Evolutionary conservation across 2,888 invertebrate genomes (phyloP), one percentile per base, ranked within the genome.

Genomic region (Callyntrura sp.): DNA sequence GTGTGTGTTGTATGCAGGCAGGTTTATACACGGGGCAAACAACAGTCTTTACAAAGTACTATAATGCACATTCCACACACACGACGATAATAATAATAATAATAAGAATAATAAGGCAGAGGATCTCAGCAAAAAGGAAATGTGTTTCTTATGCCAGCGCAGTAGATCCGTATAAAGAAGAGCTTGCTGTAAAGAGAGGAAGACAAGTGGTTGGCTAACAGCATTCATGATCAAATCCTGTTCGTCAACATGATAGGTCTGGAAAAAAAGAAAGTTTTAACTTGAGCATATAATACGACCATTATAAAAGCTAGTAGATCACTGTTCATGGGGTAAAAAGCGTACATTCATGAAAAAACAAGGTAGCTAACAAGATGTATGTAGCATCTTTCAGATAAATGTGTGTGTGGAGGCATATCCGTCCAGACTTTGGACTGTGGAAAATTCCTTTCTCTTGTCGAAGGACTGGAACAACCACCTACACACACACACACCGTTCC

Each of bases 211-310:
- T 78, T 28, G 55, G n/a, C 78, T 55, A 78, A 78, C 28, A 65
- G 25, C 83, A 73, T 68, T 73, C 84, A 76, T 85, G 57, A 85
- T 85, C 70, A 85, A 57, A 43, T 81, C 78, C 57, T 87, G 81
- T 87, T 87, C 79, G 70, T 81, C 87, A 87, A 70, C 55, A 81
- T 87, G 68, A 81, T 81, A 55, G 70, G 70, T 43, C 28, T 79
- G 70, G 57, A 57, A 35, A 68, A 78, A 57, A 57, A 55, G 78
- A 78, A 78, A 81, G 62, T 87, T 85, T 85, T 86, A 62, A 78
- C 78, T 65, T 79, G 45, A 78, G 11, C 55, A 78, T 55, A 17
- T 35, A 65, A 35, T 35, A 14, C 23, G 55, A 9, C 76, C 76
- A 28, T 78, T 78, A 55, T 28, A 78, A 76, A 76, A 57, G 51